Base-by-base conservation (phyloP, 2,888 invertebrate species). In the Drosophila subsilvestris region DNA sequence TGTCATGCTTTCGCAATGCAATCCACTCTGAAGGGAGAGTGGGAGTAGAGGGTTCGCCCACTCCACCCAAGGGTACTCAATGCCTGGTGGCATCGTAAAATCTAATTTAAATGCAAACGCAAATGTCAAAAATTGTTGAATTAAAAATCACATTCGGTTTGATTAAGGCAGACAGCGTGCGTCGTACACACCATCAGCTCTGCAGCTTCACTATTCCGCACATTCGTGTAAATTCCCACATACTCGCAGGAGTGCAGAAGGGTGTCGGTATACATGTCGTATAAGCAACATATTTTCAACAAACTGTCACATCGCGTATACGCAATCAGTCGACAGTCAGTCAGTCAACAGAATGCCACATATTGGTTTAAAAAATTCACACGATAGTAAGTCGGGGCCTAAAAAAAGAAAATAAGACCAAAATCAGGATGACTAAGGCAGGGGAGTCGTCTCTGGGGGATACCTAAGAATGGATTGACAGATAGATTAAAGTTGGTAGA, bases 41-140 rank as follows among this genome's bases (percentile, higher is more conserved):
- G 14, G 17, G 32, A 20, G 14, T 44, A 29, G 29, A 29, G 29
- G 25, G 42, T 45, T 51, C 45, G 17, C 14, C 32, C 27, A 20
- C n/a, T 32, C 53, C 49, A 18, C 44, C 53, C 43, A 42, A 42
- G 14, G 37, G 43, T n/a, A 51, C 47, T 68, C 63, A 54, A 74
- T 74, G 55, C 68, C 49, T 86, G 69, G 63, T 14, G 12, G 25
- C 71, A 71, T 74, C 53, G 85, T 77, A 85, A 89, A 85, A 85
- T 87, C 85, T 89, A 85, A 85, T 85, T 89, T 85, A 85, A 85
- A 85, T 85, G 85, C 85, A 85, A 89, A 85, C 72, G 75, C 76
- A 89, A 85, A 85, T 87, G 89, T 89, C 89, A 85, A 85, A 87
- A 89, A 82, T 85, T 85, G 76, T 87, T 74, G 85, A 85, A 85